Evolutionary conservation across 1,140 invertebrate genomes (phyloP), one percentile per base, ranked within the genome.

Genomic region (Leptinotarsa lineolata): DNA sequence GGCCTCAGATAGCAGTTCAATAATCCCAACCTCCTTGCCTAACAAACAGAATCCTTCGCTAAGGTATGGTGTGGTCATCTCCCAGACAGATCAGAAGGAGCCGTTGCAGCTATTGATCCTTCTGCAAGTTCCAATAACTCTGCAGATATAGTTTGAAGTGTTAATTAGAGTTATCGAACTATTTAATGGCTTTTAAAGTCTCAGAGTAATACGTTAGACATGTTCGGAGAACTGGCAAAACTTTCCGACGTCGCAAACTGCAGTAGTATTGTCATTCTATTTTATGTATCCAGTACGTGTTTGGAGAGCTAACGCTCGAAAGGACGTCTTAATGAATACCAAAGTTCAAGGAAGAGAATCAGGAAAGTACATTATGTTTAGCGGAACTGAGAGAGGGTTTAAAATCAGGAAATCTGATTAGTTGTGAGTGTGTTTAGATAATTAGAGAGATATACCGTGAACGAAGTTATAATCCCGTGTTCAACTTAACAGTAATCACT

Each of bases 241-340:
- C 30, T 54, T 18, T 54, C 4, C 48, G 48, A 54, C 15, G 48
- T 54, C 48, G 15, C 48, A 54, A 54, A 54, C 48, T 54, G 48
- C 48, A 54, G 15, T 54, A 54, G 48, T 54, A 54, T 54, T 54
- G 48, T 54, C 48, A 18, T 54, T 54, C 15, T 54, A 54, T 54
- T 54, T 54, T 54, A 54, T 54, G n/a, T 54, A 54, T 54, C 48
- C n/a, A 54, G 15, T 54, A 54, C 48, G 48, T 54, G 48, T 54
- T 54, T 54, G 48, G 16, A 8, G n/a, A 54, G 15, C 48, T 54
- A 54, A 54, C n/a, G 48, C n/a, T 54, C 48, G n/a, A 13, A 15
- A 18, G 48, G n/a, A 18, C n/a, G 15, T 4, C n/a, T 18, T 54
- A 18, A 54, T 54, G 48, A 54, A 54, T 54, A 54, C 48, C 15